Evolutionary conservation across 2,797 vertebrate species (phyloP), one percentile per base, ranked within the genome.

Genomic region (Thripadectes ignobilis): DNA sequence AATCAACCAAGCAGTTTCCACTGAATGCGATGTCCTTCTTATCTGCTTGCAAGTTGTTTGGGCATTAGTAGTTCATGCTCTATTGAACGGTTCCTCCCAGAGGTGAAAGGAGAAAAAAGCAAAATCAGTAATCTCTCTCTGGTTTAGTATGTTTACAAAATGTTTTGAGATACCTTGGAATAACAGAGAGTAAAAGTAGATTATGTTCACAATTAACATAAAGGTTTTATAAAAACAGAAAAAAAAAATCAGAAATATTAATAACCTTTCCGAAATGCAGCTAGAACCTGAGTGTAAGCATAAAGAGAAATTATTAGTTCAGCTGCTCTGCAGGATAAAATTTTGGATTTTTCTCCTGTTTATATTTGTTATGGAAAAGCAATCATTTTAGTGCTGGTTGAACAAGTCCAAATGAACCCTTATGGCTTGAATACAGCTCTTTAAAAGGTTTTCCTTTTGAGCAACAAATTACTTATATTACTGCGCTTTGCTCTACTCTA

Each of bases 331-430:
- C 78, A 52, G 75, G 79, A 88, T 87, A 93, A 75, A 91, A 92
- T 89, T 67, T 83, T 87, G 63, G 24, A 55, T 92, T 94, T 97
- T 96, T 89, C 92, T 95, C 78, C 65, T 94, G 34, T 95, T 95
- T 97, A 78, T 88, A 82, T 96, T 96, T 96, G 32, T 95, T 96
- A 78, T 48, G 65, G 63, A 96, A 97, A 97, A 94, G 54, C 81
- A 96, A 88, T 93, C 72, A 83, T 93, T 89, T 92, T 92, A 94
- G 54, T 92, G 66, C 74, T 84, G 48, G 69, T 75, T 96, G 91
- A 96, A 84, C 41, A 87, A 93, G 85, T 61, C 51, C 92, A 96
- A 96, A 95, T 93, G 93, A 97, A 67, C 76, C 52, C 69, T 92
- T 86, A 62, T 27, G 41, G 39, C 83, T 86, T 95, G 85, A 96